Conservation (phyloP, 2,797 vertebrate genomes). For the Lindbergichthys nudifrons region DNA sequence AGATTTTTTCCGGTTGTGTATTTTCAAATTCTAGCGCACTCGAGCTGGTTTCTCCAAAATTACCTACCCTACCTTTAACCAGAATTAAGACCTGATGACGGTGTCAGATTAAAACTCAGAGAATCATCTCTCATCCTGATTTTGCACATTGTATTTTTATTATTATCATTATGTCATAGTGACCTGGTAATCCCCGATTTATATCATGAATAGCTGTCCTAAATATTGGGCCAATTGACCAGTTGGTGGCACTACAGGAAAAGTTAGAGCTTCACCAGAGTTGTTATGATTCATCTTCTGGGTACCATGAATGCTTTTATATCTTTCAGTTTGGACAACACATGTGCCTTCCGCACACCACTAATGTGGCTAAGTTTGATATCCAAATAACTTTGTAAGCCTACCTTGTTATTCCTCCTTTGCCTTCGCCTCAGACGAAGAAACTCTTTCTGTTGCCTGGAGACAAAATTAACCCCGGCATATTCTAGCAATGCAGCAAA, state of each 20-base stretch:
- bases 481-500: constrained; percentile 98
- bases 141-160: not conserved
- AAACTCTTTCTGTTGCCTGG: constrained; percentile 98
- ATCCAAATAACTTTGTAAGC: constrained; percentile 32
- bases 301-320: not conserved
- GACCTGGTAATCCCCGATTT: fast-evolving
- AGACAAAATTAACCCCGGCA: constrained; percentile 98
- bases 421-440: constrained; percentile 94
- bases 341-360: not conserved
- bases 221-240: not conserved
- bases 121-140: not conserved
- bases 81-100: not conserved
- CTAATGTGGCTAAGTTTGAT: constrained; percentile 11
- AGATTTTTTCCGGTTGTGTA: too few species aligned
- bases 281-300: not conserved
- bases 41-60: too few species aligned
- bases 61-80: too few species aligned
- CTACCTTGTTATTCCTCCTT: constrained; percentile 93
- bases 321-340: not conserved
- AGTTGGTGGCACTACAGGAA: not conserved
- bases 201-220: not conserved
- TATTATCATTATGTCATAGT: not conserved
- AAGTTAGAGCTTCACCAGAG: not conserved
- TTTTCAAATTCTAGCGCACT: too few species aligned
- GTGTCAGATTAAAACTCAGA: too few species aligned